Evolutionary conservation across 2,888 invertebrate species (phyloP).

Genomic region (Amphipyra tragopoginis): DNA sequence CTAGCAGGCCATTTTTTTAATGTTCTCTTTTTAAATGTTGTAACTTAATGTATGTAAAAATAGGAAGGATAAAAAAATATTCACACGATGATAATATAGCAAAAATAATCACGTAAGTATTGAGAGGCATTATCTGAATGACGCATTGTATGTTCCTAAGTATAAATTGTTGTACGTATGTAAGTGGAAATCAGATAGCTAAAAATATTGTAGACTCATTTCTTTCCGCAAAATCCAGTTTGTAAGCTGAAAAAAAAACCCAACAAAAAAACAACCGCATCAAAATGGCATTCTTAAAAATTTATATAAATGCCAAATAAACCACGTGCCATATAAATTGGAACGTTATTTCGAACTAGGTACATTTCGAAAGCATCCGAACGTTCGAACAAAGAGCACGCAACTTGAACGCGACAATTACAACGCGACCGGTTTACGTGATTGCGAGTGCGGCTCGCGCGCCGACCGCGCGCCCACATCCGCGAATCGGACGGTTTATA

Average conservation of each 20-base stretch:
- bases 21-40: no score
- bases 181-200: slow-evolving; percentile 23
- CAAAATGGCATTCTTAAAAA: slow-evolving; percentile 68
- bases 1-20: no score
- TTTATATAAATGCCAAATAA: slow-evolving; percentile 56
- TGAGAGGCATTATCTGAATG: slow-evolving; percentile 53
- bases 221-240: slow-evolving; percentile 26
- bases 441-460: slow-evolving; percentile 57
- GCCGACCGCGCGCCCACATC: slow-evolving; percentile 56
- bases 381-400: slow-evolving; percentile 84
- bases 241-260: slow-evolving; percentile 21
- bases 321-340: slow-evolving; percentile 69
- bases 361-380: slow-evolving; percentile 82
- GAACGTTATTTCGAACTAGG: slow-evolving; percentile 78
- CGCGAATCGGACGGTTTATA: slow-evolving; percentile 69
- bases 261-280: slow-evolving; percentile 52
- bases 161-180: slow-evolving; percentile 2
- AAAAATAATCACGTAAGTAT: slow-evolving; percentile 39
- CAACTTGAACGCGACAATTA: slow-evolving; percentile 80
- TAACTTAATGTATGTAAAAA: no score
- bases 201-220: slow-evolving; percentile 18
- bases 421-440: slow-evolving; percentile 71
- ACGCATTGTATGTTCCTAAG: slow-evolving; percentile 47
- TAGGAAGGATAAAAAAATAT: background rate
- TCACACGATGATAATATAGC: slow-evolving; percentile 32